These are phyloP conservation scores for Bruchidius siliquastri DNA, from an alignment of 2,888 invertebrate species.

Conservation along the genomic window DNA sequence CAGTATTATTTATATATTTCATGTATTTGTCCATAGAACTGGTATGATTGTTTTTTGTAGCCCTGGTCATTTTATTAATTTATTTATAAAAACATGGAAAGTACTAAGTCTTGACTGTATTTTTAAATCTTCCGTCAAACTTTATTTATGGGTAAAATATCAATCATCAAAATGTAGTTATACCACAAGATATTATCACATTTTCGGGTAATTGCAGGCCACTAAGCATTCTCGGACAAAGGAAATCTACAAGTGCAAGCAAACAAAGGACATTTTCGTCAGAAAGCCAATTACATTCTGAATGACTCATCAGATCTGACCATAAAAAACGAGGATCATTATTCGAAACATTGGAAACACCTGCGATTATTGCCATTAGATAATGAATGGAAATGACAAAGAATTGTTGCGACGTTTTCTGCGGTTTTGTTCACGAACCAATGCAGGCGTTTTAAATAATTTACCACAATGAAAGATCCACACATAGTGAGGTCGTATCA, in stretches of 20 bases:
- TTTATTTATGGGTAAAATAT: no score
- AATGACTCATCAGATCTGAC: not conserved
- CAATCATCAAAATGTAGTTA: no score
- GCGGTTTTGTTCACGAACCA: not conserved
- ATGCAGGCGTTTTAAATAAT: not conserved
- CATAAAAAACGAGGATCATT: not conserved
- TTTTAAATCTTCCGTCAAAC: no score
- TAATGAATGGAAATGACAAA: not conserved
- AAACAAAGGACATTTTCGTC: not conserved
- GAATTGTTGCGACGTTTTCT: not conserved
- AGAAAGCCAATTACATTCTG: not conserved
- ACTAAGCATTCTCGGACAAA: not conserved
- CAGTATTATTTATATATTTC: no score
- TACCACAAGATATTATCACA: not conserved
- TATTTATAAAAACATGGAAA: no score
- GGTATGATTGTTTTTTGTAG: no score
- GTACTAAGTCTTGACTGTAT: no score
- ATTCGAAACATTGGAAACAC: not conserved
- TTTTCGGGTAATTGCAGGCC: not conserved
- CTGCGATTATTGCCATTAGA: not conserved
- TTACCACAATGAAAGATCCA: no score
- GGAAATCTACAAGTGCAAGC: not conserved
- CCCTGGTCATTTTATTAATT: no score
- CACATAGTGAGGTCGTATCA: no score
- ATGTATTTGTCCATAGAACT: no score